These are phyloP conservation scores for Heliothis subflexa DNA, from an alignment of 1,140 invertebrate species.

Conservation along the genomic window DNA sequence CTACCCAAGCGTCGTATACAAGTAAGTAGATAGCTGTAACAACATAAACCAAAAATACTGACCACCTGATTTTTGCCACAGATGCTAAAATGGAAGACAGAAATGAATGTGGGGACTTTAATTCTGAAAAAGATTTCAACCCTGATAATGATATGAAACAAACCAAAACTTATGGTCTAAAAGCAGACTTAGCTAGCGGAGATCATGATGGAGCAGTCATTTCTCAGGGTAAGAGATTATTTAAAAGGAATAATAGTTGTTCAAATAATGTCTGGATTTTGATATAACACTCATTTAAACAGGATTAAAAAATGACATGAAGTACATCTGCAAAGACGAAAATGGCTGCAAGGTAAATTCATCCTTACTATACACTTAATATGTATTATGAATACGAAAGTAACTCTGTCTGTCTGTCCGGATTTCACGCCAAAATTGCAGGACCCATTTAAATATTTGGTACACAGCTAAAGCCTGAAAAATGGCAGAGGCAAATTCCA, in stretches of 20 bases:
- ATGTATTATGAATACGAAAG: no score
- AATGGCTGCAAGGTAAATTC: no score
- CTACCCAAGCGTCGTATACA: no score
- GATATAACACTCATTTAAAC: not conserved
- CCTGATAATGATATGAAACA: not conserved
- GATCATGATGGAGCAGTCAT: conserved; percentile 22
- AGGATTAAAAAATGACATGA: not conserved
- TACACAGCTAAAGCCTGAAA: no score
- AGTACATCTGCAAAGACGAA: not conserved
- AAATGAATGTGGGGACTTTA: not conserved
- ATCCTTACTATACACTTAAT: no score
- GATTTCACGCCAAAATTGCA: no score
- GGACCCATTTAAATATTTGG: not conserved
- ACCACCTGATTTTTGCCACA: not conserved
- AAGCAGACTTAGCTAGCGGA: conserved; percentile 45
- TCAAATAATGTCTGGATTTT: not conserved
- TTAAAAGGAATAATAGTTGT: not conserved
- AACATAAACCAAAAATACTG: no score
- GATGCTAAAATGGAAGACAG: not conserved
- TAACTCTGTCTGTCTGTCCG: no score
- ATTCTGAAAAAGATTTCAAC: not conserved
- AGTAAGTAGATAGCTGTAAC: no score
- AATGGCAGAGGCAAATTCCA: no score
- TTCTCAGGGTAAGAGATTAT: not conserved
- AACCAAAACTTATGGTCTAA: not conserved